These are phyloP conservation scores for Enteromius unitaeniatus DNA, from an alignment of 2,797 vertebrate genomes.

Conservation along the genomic window DNA sequence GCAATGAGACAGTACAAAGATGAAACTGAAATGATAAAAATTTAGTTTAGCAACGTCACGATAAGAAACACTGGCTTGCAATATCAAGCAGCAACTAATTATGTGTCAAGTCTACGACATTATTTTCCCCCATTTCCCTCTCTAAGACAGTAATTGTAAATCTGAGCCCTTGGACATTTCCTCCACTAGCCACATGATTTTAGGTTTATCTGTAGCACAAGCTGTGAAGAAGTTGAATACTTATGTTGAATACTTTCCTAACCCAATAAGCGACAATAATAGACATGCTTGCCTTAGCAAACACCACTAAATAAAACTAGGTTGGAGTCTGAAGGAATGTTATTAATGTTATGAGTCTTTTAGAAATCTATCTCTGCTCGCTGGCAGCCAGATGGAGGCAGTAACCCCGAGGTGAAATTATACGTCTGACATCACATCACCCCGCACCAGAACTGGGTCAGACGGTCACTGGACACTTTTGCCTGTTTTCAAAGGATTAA, in stretches of 20 bases:
- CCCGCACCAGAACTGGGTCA: conserved; percentile 8
- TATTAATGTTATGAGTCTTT: not conserved
- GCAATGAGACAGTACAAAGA: not conserved
- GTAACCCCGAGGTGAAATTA: conserved; percentile 7
- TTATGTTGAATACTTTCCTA: not conserved
- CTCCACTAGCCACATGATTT: not conserved
- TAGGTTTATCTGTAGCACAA: not conserved
- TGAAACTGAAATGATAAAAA: not conserved
- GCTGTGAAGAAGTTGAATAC: not conserved
- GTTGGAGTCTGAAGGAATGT: not conserved
- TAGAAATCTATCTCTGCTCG: not conserved
- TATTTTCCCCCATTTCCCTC: not conserved
- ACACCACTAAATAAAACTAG: not conserved
- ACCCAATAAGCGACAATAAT: not conserved
- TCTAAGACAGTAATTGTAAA: not conserved
- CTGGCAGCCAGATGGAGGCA: conserved; percentile 3
- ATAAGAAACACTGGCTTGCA: too few relatives aligned
- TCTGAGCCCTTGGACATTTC: not conserved
- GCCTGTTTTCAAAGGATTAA: conserved; percentile 10
- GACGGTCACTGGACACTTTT: not conserved
- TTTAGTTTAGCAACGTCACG: too few relatives aligned
- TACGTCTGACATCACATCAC: not conserved
- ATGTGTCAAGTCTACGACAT: too few relatives aligned
- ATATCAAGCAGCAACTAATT: too few relatives aligned
- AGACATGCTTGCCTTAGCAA: not conserved